Evolutionary conservation across 2,113 vertebrate genomes (phyloP).

Genomic region (Natator depressus): DNA sequence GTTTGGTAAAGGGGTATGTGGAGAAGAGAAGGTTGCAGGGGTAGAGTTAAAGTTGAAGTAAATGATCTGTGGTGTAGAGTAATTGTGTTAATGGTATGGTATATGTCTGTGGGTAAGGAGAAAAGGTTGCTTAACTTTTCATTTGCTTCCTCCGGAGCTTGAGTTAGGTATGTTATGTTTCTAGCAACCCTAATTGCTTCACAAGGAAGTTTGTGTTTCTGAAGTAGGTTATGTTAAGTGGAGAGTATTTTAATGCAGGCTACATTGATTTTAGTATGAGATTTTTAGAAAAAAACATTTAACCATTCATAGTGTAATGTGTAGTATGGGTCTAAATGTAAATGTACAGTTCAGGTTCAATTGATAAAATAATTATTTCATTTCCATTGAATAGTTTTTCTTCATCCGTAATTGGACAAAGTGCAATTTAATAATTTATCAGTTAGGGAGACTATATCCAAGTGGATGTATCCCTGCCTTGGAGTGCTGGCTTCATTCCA

Average conservation of each 20-base stretch:
- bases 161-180: not conserved
- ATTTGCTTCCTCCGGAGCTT: not conserved
- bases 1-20: no score
- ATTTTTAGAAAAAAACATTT: not conserved
- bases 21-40: no score
- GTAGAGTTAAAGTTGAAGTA: no score
- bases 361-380: not conserved
- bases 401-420: not conserved
- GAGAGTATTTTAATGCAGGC: not conserved
- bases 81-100: not conserved
- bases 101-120: not conserved
- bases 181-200: not conserved
- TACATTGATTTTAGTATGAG: not conserved
- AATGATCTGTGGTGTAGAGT: not conserved
- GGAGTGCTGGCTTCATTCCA: not conserved
- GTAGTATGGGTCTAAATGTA: not conserved
- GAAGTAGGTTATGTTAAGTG: not conserved
- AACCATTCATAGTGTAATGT: not conserved
- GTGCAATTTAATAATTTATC: not conserved
- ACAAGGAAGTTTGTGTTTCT: not conserved
- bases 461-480: not conserved
- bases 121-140: not conserved
- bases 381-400: not conserved
- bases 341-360: not conserved
- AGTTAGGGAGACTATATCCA: not conserved